phyloP scores from a whole-genome alignment of 2,113 vertebrate genomes.

The rabbit (Oryctolagus cuniculus) region mOryCun1.1 NC_091447.1:37771001-37771500 shows the following conservation, averaged over 20 bases:
- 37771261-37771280: constrained; percentile 13
- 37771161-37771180: constrained; percentile 2
- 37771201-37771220: constrained; percentile 23
- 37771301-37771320: constrained; percentile 1
- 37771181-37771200: constrained; percentile 26
- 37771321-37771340: constrained; percentile 5
- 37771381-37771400: not conserved
- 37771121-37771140: constrained; percentile 46
- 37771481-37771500: not conserved
- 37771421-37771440: not conserved
- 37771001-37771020: not conserved
- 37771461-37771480: not conserved
- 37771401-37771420: not conserved
- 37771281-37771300: not conserved
- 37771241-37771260: not conserved
- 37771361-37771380: not conserved
- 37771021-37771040: not conserved
- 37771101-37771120: not conserved
- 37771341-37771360: not conserved
- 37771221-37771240: constrained; percentile 51
- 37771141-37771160: constrained; percentile 46
- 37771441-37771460: not conserved
- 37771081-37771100: constrained; percentile 48
- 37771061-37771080: not conserved
- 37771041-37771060: not conserved